Base-by-base conservation (phyloP, 2,888 invertebrate genomes). In the Dexiosoma caninum region DNA sequence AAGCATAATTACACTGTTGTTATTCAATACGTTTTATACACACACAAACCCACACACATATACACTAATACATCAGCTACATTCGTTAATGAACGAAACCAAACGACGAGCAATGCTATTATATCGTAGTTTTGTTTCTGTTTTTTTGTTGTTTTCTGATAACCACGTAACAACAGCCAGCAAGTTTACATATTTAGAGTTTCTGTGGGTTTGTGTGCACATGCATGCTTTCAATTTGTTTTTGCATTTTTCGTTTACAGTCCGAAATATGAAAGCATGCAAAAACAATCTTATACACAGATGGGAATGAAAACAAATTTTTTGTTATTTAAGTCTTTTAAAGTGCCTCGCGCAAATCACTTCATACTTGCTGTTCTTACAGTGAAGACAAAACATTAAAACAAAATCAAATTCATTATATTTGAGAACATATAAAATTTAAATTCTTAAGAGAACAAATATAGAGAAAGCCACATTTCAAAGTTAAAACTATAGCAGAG, bases 311-410 rank as follows among this genome's bases (percentile, higher is more conserved):
- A 85, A 85, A 85, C 67, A 64, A 78, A 71, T 57, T 78, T 75
- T 78, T 71, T 88, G 87, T 89, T 89, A 89, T 89, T 89, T 89
- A 89, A 89, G 89, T 87, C 89, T 87, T 88, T 83, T 88, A 89
- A 89, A 89, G 88, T 86, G 89, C 86, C 88, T 87, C 86, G 89
- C 86, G 88, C 90, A 90, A 89, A 90, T 89, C 89, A 89, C 89
- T 89, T 89, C 89, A 87, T 87, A 90, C 88, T 90, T 88, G 89
- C 88, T 84, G 86, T 90, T 90, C 89, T 89, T 87, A 88, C 88
- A 87, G 88, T 86, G 86, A 88, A 87, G 89, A 89, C 89, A 88
- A 75, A 81, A 83, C 74, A 55, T 40, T 35, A 30, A 51, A 44
- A 66, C 55, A 64, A 60, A 78, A 30, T 74, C 60, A 51, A 75